phyloP scores from a whole-genome alignment of 2,888 invertebrate genomes.

The Aquatica leii region DNA sequence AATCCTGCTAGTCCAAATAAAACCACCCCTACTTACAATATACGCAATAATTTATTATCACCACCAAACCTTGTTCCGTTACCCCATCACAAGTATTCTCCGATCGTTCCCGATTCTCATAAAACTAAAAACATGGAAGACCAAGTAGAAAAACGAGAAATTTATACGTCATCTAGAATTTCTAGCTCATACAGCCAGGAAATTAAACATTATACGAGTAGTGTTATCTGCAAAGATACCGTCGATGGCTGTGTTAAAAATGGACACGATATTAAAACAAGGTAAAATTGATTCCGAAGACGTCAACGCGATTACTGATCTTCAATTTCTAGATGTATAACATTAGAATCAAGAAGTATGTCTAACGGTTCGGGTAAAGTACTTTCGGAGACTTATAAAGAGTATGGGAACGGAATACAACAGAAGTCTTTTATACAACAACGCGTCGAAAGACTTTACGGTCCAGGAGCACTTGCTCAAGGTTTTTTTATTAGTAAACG shows the following conservation, averaged over 20 bases:
- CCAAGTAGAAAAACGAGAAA: conserved; percentile 47
- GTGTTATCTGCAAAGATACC: conserved; percentile 50
- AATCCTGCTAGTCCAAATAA: conserved; percentile 47
- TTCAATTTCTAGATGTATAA: conserved; percentile 34
- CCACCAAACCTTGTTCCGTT: conserved; percentile 59
- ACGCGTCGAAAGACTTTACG: conserved; percentile 86
- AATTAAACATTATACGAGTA: conserved; percentile 45
- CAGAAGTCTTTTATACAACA: conserved; percentile 86
- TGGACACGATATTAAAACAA: conserved; percentile 35
- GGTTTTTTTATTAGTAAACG: conserved; percentile 79
- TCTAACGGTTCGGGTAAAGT: conserved; percentile 47
- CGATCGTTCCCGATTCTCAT: conserved; percentile 9
- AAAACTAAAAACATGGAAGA: conserved; percentile 31
- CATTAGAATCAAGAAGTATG: conserved; percentile 42
- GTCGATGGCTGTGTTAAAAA: conserved; percentile 55
- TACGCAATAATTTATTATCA: conserved; percentile 57
- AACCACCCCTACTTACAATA: conserved; percentile 45
- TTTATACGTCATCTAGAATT: conserved; percentile 49
- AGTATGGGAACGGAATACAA: conserved; percentile 57
- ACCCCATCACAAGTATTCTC: conserved; percentile 30
- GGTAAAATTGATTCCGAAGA: conserved; percentile 21
- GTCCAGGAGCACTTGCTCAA: conserved; percentile 86
- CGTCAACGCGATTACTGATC: no score
- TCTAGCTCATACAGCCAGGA: conserved; percentile 46
- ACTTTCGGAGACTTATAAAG: conserved; percentile 47